A percentile compares a stretch with the other conserved stretches of the same genome.
phyloP scores from a whole-genome alignment of 2,888 invertebrate species.

The Hypolimnas misippus region DNA sequence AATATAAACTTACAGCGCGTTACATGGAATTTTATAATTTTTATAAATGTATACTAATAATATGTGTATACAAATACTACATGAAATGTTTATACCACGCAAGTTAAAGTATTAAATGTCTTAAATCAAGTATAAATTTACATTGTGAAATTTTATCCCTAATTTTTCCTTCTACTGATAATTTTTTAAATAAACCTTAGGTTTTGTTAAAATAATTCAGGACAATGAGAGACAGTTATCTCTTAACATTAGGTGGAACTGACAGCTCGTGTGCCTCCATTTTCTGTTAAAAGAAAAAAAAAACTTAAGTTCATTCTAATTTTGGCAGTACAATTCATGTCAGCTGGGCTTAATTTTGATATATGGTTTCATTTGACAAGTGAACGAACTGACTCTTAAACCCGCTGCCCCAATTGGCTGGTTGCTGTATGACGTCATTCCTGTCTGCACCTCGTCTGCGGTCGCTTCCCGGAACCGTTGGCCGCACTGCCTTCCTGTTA shows the following conservation, averaged over 20 bases:
- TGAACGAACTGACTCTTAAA: constrained; percentile 55
- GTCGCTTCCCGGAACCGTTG: constrained; percentile 76
- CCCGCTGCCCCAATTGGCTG: constrained; percentile 71
- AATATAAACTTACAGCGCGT: constrained; percentile 3
- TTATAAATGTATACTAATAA: background rate
- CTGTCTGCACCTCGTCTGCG: constrained; percentile 77
- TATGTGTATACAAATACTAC: no score
- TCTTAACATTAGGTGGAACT: no score
- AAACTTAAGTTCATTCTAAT: constrained; percentile 1
- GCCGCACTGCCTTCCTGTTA: constrained; percentile 70
- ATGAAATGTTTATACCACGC: background rate
- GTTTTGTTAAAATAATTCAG: no score
- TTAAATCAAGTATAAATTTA: background rate
- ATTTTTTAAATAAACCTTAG: no score
- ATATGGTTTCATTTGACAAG: constrained; percentile 38
- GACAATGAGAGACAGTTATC: no score
- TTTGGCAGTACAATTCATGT: background rate
- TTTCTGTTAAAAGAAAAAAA: no score
- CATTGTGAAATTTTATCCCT: background rate
- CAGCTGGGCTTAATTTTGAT: constrained; percentile 14
- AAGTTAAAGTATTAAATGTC: background rate
- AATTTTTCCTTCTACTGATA: no score
- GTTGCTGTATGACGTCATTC: constrained; percentile 68
- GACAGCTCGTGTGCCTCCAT: no score
- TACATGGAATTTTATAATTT: constrained; percentile 4